A percentile compares a stretch with the other conserved stretches of the same genome.
Conservation (phyloP, 2,888 invertebrate genomes). For the Drosophila koepferae region DNA sequence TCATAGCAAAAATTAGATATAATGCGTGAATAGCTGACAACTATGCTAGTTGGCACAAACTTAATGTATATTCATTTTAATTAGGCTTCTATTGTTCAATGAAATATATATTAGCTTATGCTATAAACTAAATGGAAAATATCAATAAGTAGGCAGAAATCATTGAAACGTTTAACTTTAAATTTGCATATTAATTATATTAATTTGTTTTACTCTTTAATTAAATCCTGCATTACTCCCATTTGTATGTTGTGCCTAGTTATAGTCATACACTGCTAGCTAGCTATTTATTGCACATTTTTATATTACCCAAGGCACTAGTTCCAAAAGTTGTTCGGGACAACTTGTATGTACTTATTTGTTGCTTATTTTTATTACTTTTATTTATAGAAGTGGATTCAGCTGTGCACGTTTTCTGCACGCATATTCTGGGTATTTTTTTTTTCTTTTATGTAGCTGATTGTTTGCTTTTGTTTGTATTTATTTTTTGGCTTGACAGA, state of each 20-base stretch:
- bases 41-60: neutral
- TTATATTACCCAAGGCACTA: conserved; percentile 6
- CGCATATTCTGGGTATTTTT: conserved; percentile 57
- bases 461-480: conserved; percentile 16
- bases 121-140: no score
- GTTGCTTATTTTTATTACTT: conserved; percentile 13
- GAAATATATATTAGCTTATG: no score
- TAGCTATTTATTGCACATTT: conserved; percentile 12
- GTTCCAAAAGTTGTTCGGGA: conserved; percentile 50
- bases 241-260: neutral
- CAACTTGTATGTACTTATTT: conserved; percentile 46
- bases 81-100: no score
- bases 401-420: conserved; percentile 66
- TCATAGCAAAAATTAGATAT: conserved; percentile 9
- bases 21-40: neutral
- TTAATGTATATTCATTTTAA: no score
- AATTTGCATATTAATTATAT: no score
- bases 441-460: conserved; percentile 18
- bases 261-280: neutral
- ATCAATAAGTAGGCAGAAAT: no score
- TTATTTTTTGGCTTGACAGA: conserved; percentile 52
- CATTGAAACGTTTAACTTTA: no score
- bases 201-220: neutral
- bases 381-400: conserved; percentile 22
- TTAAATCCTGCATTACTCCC: neutral